These are phyloP conservation scores for Anabacerthia variegaticeps DNA, from an alignment of 2,797 vertebrate genomes.

Conservation along the genomic window DNA sequence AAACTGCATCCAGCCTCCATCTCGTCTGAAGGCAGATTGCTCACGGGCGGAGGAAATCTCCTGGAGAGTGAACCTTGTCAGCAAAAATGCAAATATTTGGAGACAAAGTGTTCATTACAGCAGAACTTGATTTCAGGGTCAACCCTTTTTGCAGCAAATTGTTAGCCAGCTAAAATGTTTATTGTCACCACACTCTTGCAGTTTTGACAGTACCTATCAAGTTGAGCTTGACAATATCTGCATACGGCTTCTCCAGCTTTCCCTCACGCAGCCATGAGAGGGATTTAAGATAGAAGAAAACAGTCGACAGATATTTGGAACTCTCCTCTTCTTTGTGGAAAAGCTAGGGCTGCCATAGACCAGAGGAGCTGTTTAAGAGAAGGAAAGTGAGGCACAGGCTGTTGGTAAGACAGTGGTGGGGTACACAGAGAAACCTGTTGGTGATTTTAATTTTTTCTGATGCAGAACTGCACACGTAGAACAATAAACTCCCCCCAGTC, in stretches of 20 bases:
- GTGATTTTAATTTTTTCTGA: background rate
- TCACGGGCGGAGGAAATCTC: constrained; percentile 45
- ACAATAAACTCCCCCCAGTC: background rate
- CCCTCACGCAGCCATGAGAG: background rate
- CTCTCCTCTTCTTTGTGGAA: background rate
- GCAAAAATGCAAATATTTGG: constrained; percentile 75
- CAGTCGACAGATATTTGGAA: background rate
- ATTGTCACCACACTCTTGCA: constrained; percentile 71
- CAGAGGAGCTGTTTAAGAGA: background rate
- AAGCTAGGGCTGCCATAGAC: background rate
- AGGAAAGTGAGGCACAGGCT: background rate
- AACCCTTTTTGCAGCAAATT: constrained; percentile 68
- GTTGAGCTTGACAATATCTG: constrained; percentile 59
- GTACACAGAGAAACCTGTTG: background rate
- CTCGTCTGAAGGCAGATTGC: constrained; percentile 44
- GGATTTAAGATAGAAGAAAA: constrained; percentile 3
- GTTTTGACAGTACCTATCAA: constrained; percentile 73
- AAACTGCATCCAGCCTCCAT: background rate
- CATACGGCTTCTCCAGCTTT: constrained; percentile 35
- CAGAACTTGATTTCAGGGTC: constrained; percentile 74
- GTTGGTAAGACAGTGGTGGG: background rate
- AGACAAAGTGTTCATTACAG: constrained; percentile 70
- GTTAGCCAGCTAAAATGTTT: constrained; percentile 71
- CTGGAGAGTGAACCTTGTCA: constrained; percentile 72
- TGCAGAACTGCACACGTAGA: background rate